Percentiles rank a stretch among this genome's conserved stretches.
phyloP scores from a whole-genome alignment of 2,797 vertebrate species.

The Triplophysa bombifrons region DNA sequence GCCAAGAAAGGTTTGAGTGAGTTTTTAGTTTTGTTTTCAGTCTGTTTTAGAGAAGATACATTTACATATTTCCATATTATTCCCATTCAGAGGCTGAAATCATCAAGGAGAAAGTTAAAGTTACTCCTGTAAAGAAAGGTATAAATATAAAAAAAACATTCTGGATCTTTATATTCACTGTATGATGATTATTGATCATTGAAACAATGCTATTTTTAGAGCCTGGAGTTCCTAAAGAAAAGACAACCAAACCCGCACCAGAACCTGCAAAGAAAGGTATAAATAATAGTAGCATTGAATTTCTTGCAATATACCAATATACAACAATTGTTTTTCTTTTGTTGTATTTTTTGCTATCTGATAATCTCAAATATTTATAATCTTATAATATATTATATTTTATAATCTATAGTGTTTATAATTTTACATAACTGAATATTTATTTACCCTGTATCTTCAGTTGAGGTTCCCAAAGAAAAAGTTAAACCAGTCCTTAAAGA shows the following conservation, averaged over 20 bases:
- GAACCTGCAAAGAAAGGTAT: slow-evolving; percentile 64
- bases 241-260: slow-evolving; percentile 53
- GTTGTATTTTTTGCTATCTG: neutral
- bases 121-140: slow-evolving; percentile 29
- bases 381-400: neutral
- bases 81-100: slow-evolving; percentile 24
- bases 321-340: neutral
- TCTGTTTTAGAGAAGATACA: neutral
- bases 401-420: too few relatives aligned
- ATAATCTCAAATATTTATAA: neutral
- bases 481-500: neutral
- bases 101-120: slow-evolving; percentile 23
- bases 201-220: neutral
- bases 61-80: neutral
- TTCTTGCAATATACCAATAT: too few relatives aligned
- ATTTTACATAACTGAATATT: too few relatives aligned
- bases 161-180: neutral
- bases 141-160: neutral
- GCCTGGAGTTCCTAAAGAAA: neutral
- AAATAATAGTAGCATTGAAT: neutral
- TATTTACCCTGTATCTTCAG: neutral
- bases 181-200: neutral
- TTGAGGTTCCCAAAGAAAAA: neutral
- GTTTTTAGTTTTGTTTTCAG: neutral
- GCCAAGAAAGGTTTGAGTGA: slow-evolving; percentile 49